phyloP scores from a whole-genome alignment of 2,888 invertebrate species.

The Eristalinus aeneus region DNA sequence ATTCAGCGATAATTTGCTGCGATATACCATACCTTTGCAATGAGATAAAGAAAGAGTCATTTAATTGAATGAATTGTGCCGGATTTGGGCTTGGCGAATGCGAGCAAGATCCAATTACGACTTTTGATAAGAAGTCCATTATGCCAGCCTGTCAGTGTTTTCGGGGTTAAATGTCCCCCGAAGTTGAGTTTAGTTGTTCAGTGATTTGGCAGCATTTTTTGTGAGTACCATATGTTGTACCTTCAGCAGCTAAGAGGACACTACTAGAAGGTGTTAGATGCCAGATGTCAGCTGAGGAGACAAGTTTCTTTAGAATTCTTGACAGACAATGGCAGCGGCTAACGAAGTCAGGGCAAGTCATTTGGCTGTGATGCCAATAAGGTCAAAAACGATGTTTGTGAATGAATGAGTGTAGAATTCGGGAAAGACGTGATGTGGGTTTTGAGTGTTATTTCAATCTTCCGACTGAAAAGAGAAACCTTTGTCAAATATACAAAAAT shows the following conservation, averaged over 20 bases:
- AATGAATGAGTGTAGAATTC: background rate
- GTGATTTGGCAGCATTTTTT: background rate
- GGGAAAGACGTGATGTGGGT: background rate
- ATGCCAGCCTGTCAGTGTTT: background rate
- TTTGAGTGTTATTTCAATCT: no score
- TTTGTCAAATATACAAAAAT: no score
- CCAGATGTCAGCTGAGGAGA: background rate
- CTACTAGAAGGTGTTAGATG: background rate
- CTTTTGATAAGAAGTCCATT: background rate
- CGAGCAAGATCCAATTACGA: background rate
- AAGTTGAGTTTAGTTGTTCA: background rate
- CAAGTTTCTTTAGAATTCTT: background rate
- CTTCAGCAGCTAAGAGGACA: background rate
- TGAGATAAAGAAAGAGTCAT: background rate
- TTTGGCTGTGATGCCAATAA: background rate
- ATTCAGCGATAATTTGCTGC: background rate
- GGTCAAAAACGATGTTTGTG: background rate
- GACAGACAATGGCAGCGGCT: background rate
- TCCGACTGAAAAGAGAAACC: no score
- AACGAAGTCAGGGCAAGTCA: background rate
- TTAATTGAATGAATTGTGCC: background rate
- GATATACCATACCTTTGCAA: background rate
- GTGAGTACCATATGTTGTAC: background rate
- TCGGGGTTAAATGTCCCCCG: background rate
- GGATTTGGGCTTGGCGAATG: background rate